These are phyloP conservation scores for Empis livida DNA, from an alignment of 2,888 invertebrate genomes.

Conservation along the genomic window DNA sequence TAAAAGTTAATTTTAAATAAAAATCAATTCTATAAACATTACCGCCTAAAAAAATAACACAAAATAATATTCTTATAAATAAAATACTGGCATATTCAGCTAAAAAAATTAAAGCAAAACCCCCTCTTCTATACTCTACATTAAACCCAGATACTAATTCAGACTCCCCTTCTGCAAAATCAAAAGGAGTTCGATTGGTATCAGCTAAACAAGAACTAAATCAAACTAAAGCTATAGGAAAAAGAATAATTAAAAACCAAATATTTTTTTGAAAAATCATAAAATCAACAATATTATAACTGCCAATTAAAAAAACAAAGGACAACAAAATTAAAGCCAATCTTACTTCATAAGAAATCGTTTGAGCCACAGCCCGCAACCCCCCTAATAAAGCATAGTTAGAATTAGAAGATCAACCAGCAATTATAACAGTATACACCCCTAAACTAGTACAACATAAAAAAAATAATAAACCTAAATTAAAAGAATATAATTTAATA, in stretches of 20 bases:
- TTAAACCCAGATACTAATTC: slow-evolving; percentile 71
- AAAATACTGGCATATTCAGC: slow-evolving; percentile 56
- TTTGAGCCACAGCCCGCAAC: slow-evolving; percentile 55
- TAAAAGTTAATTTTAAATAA: slow-evolving; percentile 43
- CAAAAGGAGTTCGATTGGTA: slow-evolving; percentile 62
- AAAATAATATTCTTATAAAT: slow-evolving; percentile 50
- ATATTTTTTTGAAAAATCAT: slow-evolving; percentile 37
- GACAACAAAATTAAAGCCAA: slow-evolving; percentile 51
- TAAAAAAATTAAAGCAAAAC: slow-evolving; percentile 62
- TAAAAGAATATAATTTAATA: slow-evolving; percentile 42
- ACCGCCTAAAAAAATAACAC: slow-evolving; percentile 45
- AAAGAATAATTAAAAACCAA: slow-evolving; percentile 43
- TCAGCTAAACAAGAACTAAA: slow-evolving; percentile 51
- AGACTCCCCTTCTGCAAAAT: slow-evolving; percentile 67
- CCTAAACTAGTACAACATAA: slow-evolving; percentile 49
- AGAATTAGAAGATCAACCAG: slow-evolving; percentile 59
- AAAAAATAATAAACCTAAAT: slow-evolving; percentile 50
- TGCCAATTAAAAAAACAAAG: slow-evolving; percentile 43
- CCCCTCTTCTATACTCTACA: slow-evolving; percentile 57
- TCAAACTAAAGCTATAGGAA: slow-evolving; percentile 44
- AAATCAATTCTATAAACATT: slow-evolving; percentile 38
- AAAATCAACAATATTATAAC: slow-evolving; percentile 42
- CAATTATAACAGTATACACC: slow-evolving; percentile 49
- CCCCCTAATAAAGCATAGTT: slow-evolving; percentile 58
- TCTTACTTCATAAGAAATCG: slow-evolving; percentile 65